A percentile compares a stretch with the other conserved stretches of the same genome.
Evolutionary conservation across 2,113 vertebrate genomes (phyloP).

Genomic region (Seriola quinqueradiata): DNA sequence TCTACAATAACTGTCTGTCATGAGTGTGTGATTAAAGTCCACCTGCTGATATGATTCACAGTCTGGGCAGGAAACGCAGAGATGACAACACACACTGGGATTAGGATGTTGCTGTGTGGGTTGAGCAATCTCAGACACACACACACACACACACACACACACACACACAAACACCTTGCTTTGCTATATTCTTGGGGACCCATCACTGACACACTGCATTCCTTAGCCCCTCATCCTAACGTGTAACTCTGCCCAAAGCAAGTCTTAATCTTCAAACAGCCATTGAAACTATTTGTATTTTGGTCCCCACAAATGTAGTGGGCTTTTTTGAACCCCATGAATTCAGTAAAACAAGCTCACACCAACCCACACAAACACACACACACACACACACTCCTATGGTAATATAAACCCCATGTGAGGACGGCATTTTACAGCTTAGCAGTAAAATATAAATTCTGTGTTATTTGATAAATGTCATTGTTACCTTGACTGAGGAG

Average conservation of each 20-base stretch:
- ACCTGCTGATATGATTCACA: conserved; percentile 74
- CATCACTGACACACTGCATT: too few relatives aligned
- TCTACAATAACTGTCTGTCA: conserved; percentile 54
- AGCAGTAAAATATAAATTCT: background rate
- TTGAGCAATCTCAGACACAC: conserved; percentile 40
- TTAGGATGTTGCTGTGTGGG: conserved; percentile 55
- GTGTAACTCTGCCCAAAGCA: too few relatives aligned
- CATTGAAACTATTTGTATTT: too few relatives aligned
- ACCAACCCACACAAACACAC: background rate
- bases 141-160: background rate
- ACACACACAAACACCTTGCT: too few relatives aligned
- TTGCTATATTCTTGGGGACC: too few relatives aligned
- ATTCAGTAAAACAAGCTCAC: background rate
- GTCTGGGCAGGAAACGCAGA: conserved; percentile 64
- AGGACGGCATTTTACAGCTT: background rate
- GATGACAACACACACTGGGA: conserved; percentile 58
- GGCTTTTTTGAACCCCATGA: too few relatives aligned
- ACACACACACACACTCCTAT: background rate
- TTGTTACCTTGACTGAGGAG: background rate
- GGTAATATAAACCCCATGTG: background rate
- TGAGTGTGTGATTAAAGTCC: conserved; percentile 69
- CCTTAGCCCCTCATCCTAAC: too few relatives aligned
- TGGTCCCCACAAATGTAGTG: too few relatives aligned
- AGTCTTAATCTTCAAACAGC: too few relatives aligned
- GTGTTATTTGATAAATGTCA: background rate